Percentiles rank a stretch among this genome's conserved stretches.
phyloP scores from a whole-genome alignment of 2,113 vertebrate species.

The Strix aluco region DNA sequence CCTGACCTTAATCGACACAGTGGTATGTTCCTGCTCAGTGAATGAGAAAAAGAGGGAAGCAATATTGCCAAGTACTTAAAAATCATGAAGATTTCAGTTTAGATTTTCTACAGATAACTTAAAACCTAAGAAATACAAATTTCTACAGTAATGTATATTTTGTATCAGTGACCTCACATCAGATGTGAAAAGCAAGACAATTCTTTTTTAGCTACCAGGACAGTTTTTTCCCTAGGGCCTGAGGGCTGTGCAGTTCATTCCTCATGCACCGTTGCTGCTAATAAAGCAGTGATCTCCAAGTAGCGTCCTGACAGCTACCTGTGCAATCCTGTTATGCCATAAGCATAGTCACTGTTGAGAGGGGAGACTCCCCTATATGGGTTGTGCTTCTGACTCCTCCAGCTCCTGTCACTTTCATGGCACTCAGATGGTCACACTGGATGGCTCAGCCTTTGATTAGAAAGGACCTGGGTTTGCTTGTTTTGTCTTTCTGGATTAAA shows the following conservation, averaged over 20 bases:
- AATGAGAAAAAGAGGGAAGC: conserved; percentile 11
- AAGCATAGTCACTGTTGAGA: background rate
- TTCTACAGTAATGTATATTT: background rate
- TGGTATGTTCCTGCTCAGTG: background rate
- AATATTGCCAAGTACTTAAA: background rate
- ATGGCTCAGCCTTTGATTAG: background rate
- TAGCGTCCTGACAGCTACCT: background rate
- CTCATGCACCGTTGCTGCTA: background rate
- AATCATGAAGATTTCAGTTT: background rate
- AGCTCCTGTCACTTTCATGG: rapidly evolving
- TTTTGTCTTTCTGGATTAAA: background rate
- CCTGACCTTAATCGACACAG: conserved; percentile 40
- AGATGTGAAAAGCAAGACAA: background rate
- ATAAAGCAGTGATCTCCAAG: background rate
- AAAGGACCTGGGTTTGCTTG: background rate
- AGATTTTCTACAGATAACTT: conserved; percentile 3
- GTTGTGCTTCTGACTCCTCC: background rate
- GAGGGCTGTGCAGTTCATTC: background rate
- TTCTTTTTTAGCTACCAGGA: background rate
- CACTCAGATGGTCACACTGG: background rate
- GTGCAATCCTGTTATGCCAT: background rate
- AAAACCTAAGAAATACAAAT: background rate
- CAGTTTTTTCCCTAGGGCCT: background rate
- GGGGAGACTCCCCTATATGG: rapidly evolving
- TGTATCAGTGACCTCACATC: background rate